Conservation (phyloP, 2,113 vertebrate species). For the Zosterops lateralis region DNA sequence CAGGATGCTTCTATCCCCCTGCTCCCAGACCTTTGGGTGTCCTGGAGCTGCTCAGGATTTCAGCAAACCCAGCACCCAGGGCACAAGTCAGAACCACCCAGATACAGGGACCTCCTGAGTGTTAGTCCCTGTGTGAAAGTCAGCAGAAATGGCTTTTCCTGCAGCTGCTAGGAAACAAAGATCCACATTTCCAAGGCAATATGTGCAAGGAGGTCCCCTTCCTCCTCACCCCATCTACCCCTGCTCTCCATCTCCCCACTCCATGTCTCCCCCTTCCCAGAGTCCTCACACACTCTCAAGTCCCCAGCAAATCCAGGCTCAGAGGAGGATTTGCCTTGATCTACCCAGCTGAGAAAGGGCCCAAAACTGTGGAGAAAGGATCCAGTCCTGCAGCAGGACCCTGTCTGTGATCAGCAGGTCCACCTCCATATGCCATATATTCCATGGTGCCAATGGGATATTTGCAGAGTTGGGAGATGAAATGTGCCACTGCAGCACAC, state of each 20-base stretch:
- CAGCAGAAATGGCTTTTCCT: not conserved
- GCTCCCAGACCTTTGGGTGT: not conserved
- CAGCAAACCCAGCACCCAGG: not conserved
- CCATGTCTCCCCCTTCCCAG: not conserved
- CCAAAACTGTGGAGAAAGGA: not conserved
- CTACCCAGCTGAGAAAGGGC: not conserved
- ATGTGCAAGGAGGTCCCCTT: not conserved
- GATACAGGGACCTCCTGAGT: not conserved
- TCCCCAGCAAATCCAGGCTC: not conserved
- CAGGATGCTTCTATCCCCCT: not conserved
- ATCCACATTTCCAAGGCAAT: not conserved
- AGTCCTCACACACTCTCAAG: not conserved
- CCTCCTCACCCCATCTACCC: not conserved
- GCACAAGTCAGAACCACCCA: rapidly evolving
- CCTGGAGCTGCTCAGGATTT: not conserved
- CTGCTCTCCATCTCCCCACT: not conserved
- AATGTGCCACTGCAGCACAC: rapidly evolving
- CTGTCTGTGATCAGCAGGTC: not conserved
- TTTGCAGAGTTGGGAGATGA: rapidly evolving
- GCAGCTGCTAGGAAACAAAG: not conserved
- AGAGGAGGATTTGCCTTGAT: not conserved
- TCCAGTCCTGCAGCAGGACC: not conserved
- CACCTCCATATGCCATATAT: rapidly evolving
- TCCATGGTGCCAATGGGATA: not conserved
- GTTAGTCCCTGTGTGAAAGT: rapidly evolving